A percentile compares a stretch with the other conserved stretches of the same genome.
These are phyloP conservation scores for Lacerta viridis DNA, from an alignment of 2,797 vertebrate genomes.

Conservation along the genomic window DNA sequence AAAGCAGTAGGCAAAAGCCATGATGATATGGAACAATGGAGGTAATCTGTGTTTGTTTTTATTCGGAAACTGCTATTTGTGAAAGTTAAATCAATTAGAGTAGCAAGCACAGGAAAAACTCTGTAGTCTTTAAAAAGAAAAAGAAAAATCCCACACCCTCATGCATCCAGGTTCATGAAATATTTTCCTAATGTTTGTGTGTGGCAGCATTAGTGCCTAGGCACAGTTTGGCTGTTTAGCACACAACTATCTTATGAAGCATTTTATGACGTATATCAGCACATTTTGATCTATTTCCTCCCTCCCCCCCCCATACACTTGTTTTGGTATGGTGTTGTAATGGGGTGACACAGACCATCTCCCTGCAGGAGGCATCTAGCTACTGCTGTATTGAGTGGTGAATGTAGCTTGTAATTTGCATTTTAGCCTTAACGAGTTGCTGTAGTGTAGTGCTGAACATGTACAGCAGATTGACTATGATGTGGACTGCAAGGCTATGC, in stretches of 20 bases:
- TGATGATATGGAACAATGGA: no score
- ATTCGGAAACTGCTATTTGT: no score
- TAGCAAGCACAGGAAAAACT: neutral
- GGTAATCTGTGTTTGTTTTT: no score
- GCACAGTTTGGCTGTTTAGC: no score
- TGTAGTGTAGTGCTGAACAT: conserved; percentile 68
- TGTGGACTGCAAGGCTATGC: conserved; percentile 65
- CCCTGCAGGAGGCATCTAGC: conserved; percentile 61
- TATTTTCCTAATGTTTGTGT: neutral
- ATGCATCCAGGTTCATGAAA: neutral
- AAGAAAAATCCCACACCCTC: no score
- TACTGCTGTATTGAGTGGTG: conserved; percentile 46
- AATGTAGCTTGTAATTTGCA: conserved; percentile 69
- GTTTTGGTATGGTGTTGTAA: neutral
- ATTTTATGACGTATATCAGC: neutral
- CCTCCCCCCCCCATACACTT: neutral
- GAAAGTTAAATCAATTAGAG: no score
- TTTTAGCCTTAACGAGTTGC: conserved; percentile 72
- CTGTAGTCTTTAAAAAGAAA: neutral
- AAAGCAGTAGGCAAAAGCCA: no score
- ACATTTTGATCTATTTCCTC: neutral
- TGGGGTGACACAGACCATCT: neutral
- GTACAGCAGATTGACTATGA: conserved; percentile 70
- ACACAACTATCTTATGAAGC: no score
- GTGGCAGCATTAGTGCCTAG: no score